Base-by-base conservation (phyloP, 2,888 invertebrate genomes). In the Lasioglossum villosulum region DNA sequence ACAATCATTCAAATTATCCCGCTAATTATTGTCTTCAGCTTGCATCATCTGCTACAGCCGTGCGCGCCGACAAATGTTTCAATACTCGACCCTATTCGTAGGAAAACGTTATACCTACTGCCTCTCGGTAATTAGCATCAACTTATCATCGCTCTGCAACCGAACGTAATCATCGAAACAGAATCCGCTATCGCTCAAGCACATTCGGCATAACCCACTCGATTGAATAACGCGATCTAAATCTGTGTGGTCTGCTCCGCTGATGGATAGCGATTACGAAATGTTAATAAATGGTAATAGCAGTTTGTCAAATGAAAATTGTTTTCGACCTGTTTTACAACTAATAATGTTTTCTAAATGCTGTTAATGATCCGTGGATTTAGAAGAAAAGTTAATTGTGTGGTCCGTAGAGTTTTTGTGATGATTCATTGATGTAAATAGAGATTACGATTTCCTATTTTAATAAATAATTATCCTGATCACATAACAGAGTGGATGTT, bases 21-120 rank as follows among this genome's bases (percentile, higher is more conserved):
- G 74, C 66, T 89, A 87, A 89, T 89, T 89, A 89, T 86, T 84
- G 82, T 80, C 89, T 82, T 82, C 80, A 48, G 78, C 73, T 79
- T 78, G 84, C 89, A 77, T 81, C 73, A 81, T 74, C 82, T 37
- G 74, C 48, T 75, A 30, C 66, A 73, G 42, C 56, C 78, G 72
- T 76, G 76, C 39, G 63, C 78, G 75, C 52, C 71, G 56, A 63
- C 76, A 74, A 78, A 82, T 79, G 82, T 80, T 77, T 75, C 82
- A 81, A 78, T 86, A 81, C 83, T 56, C 71, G 66, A 19, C 76
- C 76, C 59, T 70, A 85, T 83, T 75, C 68, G 39, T 59, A 82
- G 37, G 76, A 81, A 84, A 86, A 70, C 52, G 19, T 42, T 78
- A 42, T 42, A 37, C 19, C 71, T 10, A 52, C 52, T 3, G 14